A percentile compares a stretch with the other conserved stretches of the same genome.
Evolutionary conservation across 2,113 vertebrate genomes (phyloP).

Genomic region (Sphyrna mokarran): DNA sequence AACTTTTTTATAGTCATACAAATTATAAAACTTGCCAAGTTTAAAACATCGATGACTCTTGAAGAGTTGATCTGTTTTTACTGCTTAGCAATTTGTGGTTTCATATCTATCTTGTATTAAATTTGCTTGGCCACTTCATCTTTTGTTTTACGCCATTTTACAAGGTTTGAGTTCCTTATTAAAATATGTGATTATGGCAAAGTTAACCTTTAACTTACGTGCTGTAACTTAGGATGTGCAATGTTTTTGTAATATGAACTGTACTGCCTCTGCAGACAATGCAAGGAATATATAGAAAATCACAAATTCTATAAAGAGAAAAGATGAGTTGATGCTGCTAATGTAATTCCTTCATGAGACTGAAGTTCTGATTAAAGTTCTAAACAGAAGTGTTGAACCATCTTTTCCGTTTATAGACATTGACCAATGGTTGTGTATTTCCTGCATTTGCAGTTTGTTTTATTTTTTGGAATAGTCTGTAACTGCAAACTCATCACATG

Average conservation of each 20-base stretch:
- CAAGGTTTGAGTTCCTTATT: not conserved
- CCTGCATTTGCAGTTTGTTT: not conserved
- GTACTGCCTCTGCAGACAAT: not conserved
- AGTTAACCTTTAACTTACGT: not conserved
- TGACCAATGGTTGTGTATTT: conserved; percentile 25
- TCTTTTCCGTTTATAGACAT: not conserved
- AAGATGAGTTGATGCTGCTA: conserved; percentile 1
- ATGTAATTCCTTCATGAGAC: not conserved
- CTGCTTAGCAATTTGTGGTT: not conserved
- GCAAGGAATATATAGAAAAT: not conserved
- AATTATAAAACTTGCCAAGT: conserved; percentile 9
- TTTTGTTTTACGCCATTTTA: not conserved
- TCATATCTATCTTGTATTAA: conserved; percentile 5
- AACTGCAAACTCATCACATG: not conserved
- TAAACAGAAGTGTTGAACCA: not conserved
- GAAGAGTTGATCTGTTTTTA: conserved; percentile 19
- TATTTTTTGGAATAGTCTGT: not conserved
- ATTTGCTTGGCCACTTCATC: conserved; percentile 10
- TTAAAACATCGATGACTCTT: not conserved
- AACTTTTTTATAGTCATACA: conserved; percentile 34
- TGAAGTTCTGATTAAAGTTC: not conserved
- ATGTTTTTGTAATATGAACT: conserved; percentile 8
- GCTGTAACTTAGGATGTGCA: not conserved
- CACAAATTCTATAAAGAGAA: not conserved
- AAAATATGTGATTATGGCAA: conserved; percentile 23